Evolutionary conservation across 2,888 invertebrate genomes (phyloP), one percentile per base, ranked within the genome.

Genomic region (Athetis lepigone): DNA sequence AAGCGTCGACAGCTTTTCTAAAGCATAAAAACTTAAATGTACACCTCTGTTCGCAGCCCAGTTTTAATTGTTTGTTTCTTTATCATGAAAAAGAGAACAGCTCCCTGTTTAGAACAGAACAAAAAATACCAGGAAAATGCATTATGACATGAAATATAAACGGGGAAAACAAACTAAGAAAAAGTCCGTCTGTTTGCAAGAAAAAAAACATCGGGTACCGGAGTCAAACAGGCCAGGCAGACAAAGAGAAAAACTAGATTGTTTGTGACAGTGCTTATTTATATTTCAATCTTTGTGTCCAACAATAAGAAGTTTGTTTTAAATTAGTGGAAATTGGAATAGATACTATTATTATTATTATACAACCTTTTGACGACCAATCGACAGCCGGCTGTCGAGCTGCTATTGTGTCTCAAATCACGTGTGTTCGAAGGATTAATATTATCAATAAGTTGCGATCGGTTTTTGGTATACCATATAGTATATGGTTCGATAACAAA

Each of bases 151-250:
- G 7, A 42, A 43, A 29, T 51, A 40, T 18, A 27, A 49, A 65
- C 6, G 2, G 0, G 1, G 1, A 8, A 33, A 2, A 23, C 29
- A 39, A 27, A 2, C 29, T 16, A 13, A 33, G 29, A 1, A 13
- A 46, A 27, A 42, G 19, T 33, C 19, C 9, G 19, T 25, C 45
- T 39, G 27, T 64, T 57, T 36, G 21, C 21, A 42, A 23, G 21
- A 47, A 67, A 57, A 39, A 39, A 64, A 67, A 56, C 2, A 33
- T 8, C 40, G 11, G 36, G 36, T 40, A 63, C 36, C 21, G 21
- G 27, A 9, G 18, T 29, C 36, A 55, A 49, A 66, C 27, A 54
- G 2, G 43, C 11, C 36, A 8, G 21, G 1, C 66, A 4, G 18
- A 67, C 21, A 57, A 46, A 64, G 21, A 21, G 5, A 47, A 40